Conservation (phyloP, 2,797 vertebrate species). For the Glyptemys insculpta region DNA sequence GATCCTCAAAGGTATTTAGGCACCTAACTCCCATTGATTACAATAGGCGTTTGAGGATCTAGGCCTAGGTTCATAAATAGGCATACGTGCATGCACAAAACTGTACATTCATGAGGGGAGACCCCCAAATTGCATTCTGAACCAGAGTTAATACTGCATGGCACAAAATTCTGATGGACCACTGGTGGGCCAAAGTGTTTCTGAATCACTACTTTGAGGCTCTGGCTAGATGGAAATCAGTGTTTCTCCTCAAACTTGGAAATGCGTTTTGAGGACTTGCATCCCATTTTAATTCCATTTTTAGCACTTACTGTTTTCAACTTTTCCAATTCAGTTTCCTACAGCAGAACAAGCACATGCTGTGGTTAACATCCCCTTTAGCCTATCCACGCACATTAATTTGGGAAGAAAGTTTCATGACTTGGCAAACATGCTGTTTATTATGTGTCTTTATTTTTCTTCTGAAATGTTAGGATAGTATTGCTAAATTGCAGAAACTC, state of each 20-base stretch:
- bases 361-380: not conserved
- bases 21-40: not conserved
- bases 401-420: not conserved
- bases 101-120: not conserved
- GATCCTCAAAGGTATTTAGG: not conserved
- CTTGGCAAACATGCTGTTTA: not conserved
- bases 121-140: not conserved
- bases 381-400: not conserved
- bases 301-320: not conserved
- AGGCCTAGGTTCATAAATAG: not conserved
- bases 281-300: not conserved
- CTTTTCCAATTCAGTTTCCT: not conserved
- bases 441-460: not conserved
- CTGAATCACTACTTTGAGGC: not conserved
- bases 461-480: conserved; percentile 6
- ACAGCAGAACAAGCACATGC: not conserved
- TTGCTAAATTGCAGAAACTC: conserved; percentile 29
- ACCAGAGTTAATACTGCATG: not conserved
- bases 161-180: not conserved
- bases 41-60: not conserved
- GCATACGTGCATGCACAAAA: not conserved
- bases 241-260: not conserved
- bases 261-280: not conserved
- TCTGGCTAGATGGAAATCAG: not conserved
- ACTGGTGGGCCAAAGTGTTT: not conserved